Base-by-base conservation (phyloP, 2,113 vertebrate genomes). In the Nothocercus julius region DNA sequence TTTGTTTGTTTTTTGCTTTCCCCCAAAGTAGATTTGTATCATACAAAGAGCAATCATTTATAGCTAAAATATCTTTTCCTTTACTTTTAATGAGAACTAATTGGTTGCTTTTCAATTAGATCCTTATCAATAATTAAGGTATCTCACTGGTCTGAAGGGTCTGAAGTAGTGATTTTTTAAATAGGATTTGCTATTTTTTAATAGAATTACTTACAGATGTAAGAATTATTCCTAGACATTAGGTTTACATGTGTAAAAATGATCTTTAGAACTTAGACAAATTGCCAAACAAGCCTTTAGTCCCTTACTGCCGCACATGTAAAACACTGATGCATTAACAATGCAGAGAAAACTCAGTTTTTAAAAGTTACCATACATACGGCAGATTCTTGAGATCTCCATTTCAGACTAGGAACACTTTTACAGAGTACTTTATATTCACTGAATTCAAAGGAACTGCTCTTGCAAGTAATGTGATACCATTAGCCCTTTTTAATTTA, bases 291-390 rank as follows among this genome's bases (percentile, higher is more conserved):
- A 85, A 66, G 2, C 15, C 8, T 81, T 44, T 58, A 42, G 3
- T 42, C 58, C 63, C 79, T 9, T 24, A 51, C 1, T 63, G 7
- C 28, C 47, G 7, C 27, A 63, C 11, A 34, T 59, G 42, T 64
- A 21, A 40, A 54, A 40, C 9, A 59, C 3, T 18, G 80, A 11
- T 51, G 28, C 24, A 61, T 45, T 73, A 73, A 79, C 16, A 47
- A 85, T 25, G 25, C 32, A 82, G 24, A 67, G 2, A 87, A 89
- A 89, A 90, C 4, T 36, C n/a, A 66, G 15, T 70, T 84, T 49
- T 1, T 36, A 56, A 87, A 79, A 59, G 4, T 17, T 68, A 11
- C 22, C 7, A 5, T 27, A 27, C 0, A 0, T 27, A 40, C 8
- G 25, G 56, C 27, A 73, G 19, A 30, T 62, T 84, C 13, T 8